Evolutionary conservation across 2,113 vertebrate genomes (phyloP), one percentile per base, ranked within the genome.

Genomic region (Trichechus manatus): DNA sequence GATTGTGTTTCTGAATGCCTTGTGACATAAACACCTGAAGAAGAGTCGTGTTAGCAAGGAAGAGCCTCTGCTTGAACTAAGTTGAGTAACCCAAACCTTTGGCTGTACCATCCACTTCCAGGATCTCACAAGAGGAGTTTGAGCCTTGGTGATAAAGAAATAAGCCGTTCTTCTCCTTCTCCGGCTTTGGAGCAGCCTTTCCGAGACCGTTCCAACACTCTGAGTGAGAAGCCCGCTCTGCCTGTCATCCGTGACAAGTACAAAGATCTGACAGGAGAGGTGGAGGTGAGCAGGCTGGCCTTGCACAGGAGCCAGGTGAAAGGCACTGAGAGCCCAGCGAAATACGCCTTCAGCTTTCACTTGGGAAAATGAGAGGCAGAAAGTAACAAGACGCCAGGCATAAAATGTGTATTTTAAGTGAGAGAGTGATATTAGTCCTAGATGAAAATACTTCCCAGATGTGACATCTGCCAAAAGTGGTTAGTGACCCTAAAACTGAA

Each of bases 221-320:
- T 99, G 42, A 99, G 98, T 9, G 99, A 99, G 98, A 99, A 99
- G 93, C 99, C 99, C 0, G 99, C 99, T 0, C 98, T 99, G 98
- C 99, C 99, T 0, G 98, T 99, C 96, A 99, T 99, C 98, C 99
- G 99, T 19, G 99, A 99, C 99, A 99, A 99, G 92, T 99, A 99
- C 99, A 99, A 99, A 98, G 99, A 99, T 96, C 98, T 99, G 79
- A 99, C 99, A 0, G 99, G 99, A 82, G 99, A 99, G 96, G 99
- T 99, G 53, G 99, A 99, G 99, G 99, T 99, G 72, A 99, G 99
- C 36, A 63, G n/a, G 47, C 4, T 33, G 5, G 6, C 31, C 27
- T 61, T 79, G 75, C 74, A 6, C 25, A 11, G 1, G 56, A 70
- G 56, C 7, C 63, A 27, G 20, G 25, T 63, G 33, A 3, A 61